A percentile compares a stretch with the other conserved stretches of the same genome.
Evolutionary conservation across 2,797 vertebrate genomes (phyloP).

Genomic region (Coracias cyanogaster): DNA sequence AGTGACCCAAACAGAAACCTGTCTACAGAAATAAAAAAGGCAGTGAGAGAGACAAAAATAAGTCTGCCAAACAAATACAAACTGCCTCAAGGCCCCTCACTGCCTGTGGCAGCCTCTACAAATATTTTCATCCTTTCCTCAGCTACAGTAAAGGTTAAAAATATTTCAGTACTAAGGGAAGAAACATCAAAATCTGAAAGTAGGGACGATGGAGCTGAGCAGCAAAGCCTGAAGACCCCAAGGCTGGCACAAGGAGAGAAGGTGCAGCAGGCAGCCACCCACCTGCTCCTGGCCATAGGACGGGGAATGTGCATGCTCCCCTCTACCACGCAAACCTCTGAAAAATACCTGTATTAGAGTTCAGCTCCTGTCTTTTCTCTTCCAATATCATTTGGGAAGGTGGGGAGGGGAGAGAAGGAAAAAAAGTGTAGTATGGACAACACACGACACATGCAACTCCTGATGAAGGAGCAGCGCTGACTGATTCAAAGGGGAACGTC

Average conservation of each 20-base stretch:
- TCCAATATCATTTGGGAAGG: neutral
- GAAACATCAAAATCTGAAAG: neutral
- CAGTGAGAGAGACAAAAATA: neutral
- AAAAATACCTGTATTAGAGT: neutral
- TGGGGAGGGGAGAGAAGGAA: rapidly evolving
- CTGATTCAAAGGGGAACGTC: neutral
- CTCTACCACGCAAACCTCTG: neutral
- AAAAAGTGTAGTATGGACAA: neutral
- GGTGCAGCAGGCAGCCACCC: neutral
- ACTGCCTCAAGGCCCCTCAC: neutral
- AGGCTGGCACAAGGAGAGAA: neutral
- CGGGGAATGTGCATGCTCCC: rapidly evolving
- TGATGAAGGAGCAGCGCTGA: neutral
- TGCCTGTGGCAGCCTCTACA: neutral
- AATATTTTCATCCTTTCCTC: neutral
- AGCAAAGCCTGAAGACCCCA: neutral
- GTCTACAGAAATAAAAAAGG: neutral
- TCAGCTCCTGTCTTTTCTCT: neutral
- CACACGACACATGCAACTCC: neutral
- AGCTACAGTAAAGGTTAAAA: neutral
- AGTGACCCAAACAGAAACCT: neutral
- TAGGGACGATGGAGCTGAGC: neutral
- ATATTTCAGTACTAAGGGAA: neutral
- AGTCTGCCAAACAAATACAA: neutral
- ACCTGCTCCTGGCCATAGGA: neutral